A percentile compares a stretch with the other conserved stretches of the same genome.
Evolutionary conservation across 2,888 invertebrate genomes (phyloP).

Genomic region (Orthosia gracilis): DNA sequence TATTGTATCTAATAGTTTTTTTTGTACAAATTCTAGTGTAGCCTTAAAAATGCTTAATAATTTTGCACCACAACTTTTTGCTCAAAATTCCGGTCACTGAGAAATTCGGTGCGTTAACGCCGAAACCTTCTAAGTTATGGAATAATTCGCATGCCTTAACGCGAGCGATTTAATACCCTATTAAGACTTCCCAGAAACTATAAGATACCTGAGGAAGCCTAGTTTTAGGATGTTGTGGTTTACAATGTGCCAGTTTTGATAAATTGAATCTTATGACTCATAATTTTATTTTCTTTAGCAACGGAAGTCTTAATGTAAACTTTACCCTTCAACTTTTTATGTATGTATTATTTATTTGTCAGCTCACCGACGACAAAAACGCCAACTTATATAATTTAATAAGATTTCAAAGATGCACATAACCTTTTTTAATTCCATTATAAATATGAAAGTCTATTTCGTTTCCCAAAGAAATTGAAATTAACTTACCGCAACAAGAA

Average conservation of each 20-base stretch:
- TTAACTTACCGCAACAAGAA: slow-evolving; percentile 79
- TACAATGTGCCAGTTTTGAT: slow-evolving; percentile 16
- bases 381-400: slow-evolving; percentile 50
- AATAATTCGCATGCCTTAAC: slow-evolving; percentile 75
- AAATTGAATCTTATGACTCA: slow-evolving; percentile 10
- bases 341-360: not conserved
- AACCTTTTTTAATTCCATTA: slow-evolving; percentile 69
- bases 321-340: not conserved
- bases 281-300: not conserved
- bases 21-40: not conserved
- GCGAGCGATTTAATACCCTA: slow-evolving; percentile 72
- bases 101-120: slow-evolving; percentile 63
- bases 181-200: slow-evolving; percentile 72
- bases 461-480: slow-evolving; percentile 72
- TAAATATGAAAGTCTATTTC: slow-evolving; percentile 62
- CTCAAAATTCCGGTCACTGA: slow-evolving; percentile 67
- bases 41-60: slow-evolving; percentile 23
- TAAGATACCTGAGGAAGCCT: slow-evolving; percentile 59
- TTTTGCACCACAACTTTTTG: slow-evolving; percentile 51
- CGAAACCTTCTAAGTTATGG: slow-evolving; percentile 76
- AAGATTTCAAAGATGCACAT: slow-evolving; percentile 68
- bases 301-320: slow-evolving; percentile 1
- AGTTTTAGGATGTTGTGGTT: slow-evolving; percentile 60
- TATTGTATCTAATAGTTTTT: not conserved
- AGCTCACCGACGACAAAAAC: slow-evolving; percentile 8